A percentile compares a stretch with the other conserved stretches of the same genome.
phyloP scores from a whole-genome alignment of 2,888 invertebrate genomes.

The Kuschelorhynchus macadamiae region DNA sequence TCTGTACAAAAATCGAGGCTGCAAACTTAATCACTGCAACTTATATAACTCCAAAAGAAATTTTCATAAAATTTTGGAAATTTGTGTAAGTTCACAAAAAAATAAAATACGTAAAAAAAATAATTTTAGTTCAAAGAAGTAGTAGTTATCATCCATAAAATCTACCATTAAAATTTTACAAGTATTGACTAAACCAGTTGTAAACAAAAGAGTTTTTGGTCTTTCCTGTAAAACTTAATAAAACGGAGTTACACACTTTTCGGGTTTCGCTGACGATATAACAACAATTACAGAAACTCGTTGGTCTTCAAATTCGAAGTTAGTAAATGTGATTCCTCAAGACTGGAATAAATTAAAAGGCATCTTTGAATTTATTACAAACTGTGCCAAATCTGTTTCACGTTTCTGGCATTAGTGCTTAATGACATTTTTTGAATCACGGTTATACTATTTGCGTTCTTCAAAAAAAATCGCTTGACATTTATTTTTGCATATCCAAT shows the following conservation, averaged over 20 bases:
- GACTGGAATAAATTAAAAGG: too few relatives aligned
- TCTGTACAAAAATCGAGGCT: neutral
- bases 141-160: neutral
- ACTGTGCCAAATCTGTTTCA: too few relatives aligned
- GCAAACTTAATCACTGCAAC: neutral
- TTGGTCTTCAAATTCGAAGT: too few relatives aligned
- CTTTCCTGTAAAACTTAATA: neutral
- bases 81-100: neutral
- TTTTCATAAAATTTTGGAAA: neutral
- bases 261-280: neutral
- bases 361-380: too few relatives aligned
- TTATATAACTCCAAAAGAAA: constrained; percentile 3
- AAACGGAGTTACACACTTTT: constrained; percentile 1
- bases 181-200: neutral
- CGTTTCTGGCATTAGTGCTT: too few relatives aligned
- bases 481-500: too few relatives aligned
- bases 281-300: too few relatives aligned
- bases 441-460: too few relatives aligned
- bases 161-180: neutral
- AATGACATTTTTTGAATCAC: too few relatives aligned
- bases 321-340: too few relatives aligned
- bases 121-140: neutral
- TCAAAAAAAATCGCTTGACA: too few relatives aligned
- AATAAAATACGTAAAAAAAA: too few relatives aligned
- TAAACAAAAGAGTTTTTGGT: neutral